phyloP scores from a whole-genome alignment of 2,888 invertebrate genomes.

The Apodemia zela region DNA sequence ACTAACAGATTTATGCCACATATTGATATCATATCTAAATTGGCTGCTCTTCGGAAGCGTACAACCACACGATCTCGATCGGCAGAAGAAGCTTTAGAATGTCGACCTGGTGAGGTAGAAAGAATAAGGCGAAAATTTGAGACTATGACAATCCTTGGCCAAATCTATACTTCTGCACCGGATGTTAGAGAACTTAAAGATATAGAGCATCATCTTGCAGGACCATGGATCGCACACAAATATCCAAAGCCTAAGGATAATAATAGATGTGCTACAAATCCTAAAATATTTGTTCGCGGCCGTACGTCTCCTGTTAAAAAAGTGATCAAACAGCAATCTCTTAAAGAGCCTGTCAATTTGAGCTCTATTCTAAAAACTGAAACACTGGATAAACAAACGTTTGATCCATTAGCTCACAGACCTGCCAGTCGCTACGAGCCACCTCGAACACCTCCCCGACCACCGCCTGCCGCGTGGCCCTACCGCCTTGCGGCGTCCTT shows the following conservation, averaged over 20 bases:
- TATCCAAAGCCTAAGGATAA: slow-evolving; percentile 86
- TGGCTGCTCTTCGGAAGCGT: slow-evolving; percentile 83
- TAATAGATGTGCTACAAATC: slow-evolving; percentile 80
- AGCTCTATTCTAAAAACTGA: slow-evolving; percentile 71
- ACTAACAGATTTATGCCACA: slow-evolving; percentile 92
- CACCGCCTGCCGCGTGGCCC: slow-evolving; percentile 69
- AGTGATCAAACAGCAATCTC: slow-evolving; percentile 57
- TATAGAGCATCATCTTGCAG: slow-evolving; percentile 88
- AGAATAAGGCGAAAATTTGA: slow-evolving; percentile 87
- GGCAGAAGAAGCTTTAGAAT: slow-evolving; percentile 70
- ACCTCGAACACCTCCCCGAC: slow-evolving; percentile 77
- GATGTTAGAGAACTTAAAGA: slow-evolving; percentile 88
- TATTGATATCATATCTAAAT: slow-evolving; percentile 93
- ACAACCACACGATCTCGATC: slow-evolving; percentile 71
- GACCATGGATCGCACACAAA: slow-evolving; percentile 90
- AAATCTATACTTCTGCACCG: slow-evolving; percentile 90
- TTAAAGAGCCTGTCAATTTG: slow-evolving; percentile 66
- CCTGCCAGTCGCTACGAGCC: slow-evolving; percentile 90
- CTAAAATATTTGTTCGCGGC: slow-evolving; percentile 48
- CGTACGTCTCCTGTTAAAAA: slow-evolving; percentile 61
- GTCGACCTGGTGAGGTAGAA: slow-evolving; percentile 85
- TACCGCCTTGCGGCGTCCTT: slow-evolving; percentile 57
- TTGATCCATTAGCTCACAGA: slow-evolving; percentile 87
- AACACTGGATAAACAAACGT: slow-evolving; percentile 83
- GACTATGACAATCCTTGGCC: slow-evolving; percentile 84